phyloP scores from a whole-genome alignment of 2,888 invertebrate species.

The Monochamus alternatus region DNA sequence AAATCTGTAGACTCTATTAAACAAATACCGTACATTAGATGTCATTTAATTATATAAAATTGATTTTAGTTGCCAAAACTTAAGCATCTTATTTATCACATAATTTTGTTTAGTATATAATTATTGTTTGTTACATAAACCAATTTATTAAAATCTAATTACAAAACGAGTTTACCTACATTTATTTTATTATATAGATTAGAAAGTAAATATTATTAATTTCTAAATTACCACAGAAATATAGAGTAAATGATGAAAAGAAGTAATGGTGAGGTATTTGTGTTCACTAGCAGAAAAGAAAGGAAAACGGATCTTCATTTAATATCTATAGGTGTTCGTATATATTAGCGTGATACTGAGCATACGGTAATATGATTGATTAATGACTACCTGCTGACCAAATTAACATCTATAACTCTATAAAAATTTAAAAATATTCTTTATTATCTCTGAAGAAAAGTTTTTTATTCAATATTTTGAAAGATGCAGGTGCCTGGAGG shows the following conservation, averaged over 20 bases:
- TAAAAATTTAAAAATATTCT: too few species aligned
- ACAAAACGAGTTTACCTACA: constrained; percentile 6
- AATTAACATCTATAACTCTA: too few species aligned
- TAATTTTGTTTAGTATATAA: background rate
- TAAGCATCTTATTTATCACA: background rate
- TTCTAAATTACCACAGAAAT: constrained; percentile 5
- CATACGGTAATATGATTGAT: too few species aligned
- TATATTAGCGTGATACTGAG: too few species aligned
- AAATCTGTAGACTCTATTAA: too few species aligned
- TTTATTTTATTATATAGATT: constrained; percentile 10
- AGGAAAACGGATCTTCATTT: background rate
- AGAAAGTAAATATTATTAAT: constrained; percentile 20
- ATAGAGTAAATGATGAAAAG: background rate
- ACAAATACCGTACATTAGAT: too few species aligned
- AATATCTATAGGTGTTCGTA: too few species aligned
- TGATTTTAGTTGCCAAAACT: background rate
- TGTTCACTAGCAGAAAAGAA: background rate
- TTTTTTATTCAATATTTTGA: too few species aligned
- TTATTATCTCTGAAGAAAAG: too few species aligned
- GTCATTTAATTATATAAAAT: background rate
- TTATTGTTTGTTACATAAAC: background rate
- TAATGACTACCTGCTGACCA: too few species aligned
- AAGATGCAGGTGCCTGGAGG: too few species aligned
- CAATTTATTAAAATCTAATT: background rate
- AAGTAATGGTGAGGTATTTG: background rate